Base-by-base conservation (phyloP, 2,113 vertebrate species). In the Aegithalos caudatus region DNA sequence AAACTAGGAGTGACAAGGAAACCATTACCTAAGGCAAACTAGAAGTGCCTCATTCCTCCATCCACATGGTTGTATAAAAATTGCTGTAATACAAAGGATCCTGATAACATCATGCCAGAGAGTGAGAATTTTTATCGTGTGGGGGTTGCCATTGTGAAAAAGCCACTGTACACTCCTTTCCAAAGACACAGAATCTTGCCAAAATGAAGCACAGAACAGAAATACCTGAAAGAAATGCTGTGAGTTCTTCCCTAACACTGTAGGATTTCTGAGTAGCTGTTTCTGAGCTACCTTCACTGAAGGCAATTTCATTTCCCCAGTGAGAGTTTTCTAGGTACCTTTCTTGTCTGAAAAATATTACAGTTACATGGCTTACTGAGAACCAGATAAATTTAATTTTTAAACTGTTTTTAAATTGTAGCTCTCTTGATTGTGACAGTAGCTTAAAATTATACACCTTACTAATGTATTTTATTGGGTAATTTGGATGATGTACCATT, bases 171-270 rank as follows among this genome's bases (percentile, higher is more conserved):
- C 16, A 9, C 24, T 73, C 25, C 18, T 58, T 78, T 35, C 29
- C 54, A n/a, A 60, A 35, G 51, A 54, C 3, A 17, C 19, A 81
- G 86, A 66, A 54, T 66, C 23, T 81, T 78, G 7, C 51, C 61
- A 84, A 72, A 89, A 66, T 70, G 7, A 66, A 47, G 33, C 16
- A 54, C 42, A 69, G 9, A 86, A 47, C 25, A 73, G 33, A 89
- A 91, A 61, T 65, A 23, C 4, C 9, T 40, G 50, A 64, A 80
- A 81, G 9, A 77, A 77, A 50, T 48, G 15, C 21, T 14, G 3
- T 37, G 54, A 20, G 11, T 40, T 65, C n/a, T 65, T 94, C 47
- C 19, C 15, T 42, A 11, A 15, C 0, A 1, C 15, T 2, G 0
- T 47, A 57, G 65, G 42, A 45, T 81, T 70, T 83, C 58, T 60